Evolutionary conservation across 1,140 invertebrate species (phyloP).

Genomic region (Camponotus vicinus): DNA sequence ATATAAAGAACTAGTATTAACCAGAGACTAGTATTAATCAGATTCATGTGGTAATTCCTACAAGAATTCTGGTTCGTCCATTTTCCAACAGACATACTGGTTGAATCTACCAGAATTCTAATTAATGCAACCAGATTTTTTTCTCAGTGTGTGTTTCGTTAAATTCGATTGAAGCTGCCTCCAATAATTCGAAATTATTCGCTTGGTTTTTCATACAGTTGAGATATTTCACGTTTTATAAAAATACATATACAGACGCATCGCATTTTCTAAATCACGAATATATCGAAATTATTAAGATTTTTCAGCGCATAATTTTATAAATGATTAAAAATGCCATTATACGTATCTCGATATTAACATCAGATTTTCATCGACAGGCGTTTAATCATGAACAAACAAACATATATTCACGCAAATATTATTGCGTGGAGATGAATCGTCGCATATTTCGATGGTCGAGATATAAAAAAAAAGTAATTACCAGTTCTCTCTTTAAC

Average conservation of each 20-base stretch:
- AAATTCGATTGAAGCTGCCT: neutral
- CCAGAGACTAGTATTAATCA: too few species aligned
- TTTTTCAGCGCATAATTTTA: neutral
- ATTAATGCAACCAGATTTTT: too few species aligned
- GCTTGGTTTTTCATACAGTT: neutral
- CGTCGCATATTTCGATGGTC: neutral
- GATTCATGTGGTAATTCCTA: too few species aligned
- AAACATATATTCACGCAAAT: slow-evolving; percentile 1
- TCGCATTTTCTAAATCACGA: neutral
- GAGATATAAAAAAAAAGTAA: slow-evolving; percentile 37
- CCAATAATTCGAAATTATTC: neutral
- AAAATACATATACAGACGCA: too few species aligned
- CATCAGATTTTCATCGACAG: neutral
- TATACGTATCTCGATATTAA: neutral
- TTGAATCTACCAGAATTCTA: too few species aligned
- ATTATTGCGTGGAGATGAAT: neutral
- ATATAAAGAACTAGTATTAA: too few species aligned
- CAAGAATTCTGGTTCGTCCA: too few species aligned
- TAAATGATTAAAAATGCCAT: neutral
- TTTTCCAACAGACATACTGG: too few species aligned
- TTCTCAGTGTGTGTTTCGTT: too few species aligned
- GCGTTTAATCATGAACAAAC: neutral
- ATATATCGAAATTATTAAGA: neutral
- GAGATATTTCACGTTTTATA: too few species aligned
- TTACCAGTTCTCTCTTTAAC: neutral